Base-by-base conservation (phyloP, 1,140 invertebrate species). In the Leptoteleia sp. region DNA sequence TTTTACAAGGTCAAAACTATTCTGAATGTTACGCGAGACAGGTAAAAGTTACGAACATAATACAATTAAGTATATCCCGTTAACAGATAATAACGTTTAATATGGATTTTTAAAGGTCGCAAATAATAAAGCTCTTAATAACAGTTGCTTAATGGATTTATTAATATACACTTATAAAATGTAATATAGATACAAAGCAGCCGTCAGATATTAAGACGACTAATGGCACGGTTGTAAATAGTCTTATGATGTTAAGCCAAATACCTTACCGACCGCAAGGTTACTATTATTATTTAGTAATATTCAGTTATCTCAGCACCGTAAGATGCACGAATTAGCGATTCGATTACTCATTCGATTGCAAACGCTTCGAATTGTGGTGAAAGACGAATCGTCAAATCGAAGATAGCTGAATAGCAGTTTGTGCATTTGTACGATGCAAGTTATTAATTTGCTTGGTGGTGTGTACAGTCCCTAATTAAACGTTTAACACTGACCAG, bases 81-180 rank as follows among this genome's bases (percentile, higher is more conserved):
- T n/a, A n/a, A n/a, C n/a, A n/a, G n/a, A n/a, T n/a, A n/a, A n/a
- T n/a, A n/a, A n/a, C n/a, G n/a, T n/a, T n/a, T n/a, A n/a, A n/a
- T n/a, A n/a, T n/a, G n/a, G n/a, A n/a, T n/a, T 25, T 25, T 25
- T 3, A 25, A 25, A 25, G 22, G 22, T 25, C 22, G 22, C 2
- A 35, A 62, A 13, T 19, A 40, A 67, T 12, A 47, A 31, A 55
- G 13, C 38, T 19, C 1, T 13, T 13, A 12, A 6, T 62, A 73
- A 68, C 55, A 79, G 55, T 84, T 86, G 84, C 86, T 79, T 83
- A 78, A 81, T 83, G 72, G 77, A 76, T 86, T 87, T 85, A 85
- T 86, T 82, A 80, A 61, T 75, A 70, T 79, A 42, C n/a, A 81
- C 71, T 83, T 87, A 86, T 79, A 87, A 87, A 87, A 87, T 83